phyloP scores from a whole-genome alignment of 1,140 invertebrate species.

The Himalopsyche phryganea region DNA sequence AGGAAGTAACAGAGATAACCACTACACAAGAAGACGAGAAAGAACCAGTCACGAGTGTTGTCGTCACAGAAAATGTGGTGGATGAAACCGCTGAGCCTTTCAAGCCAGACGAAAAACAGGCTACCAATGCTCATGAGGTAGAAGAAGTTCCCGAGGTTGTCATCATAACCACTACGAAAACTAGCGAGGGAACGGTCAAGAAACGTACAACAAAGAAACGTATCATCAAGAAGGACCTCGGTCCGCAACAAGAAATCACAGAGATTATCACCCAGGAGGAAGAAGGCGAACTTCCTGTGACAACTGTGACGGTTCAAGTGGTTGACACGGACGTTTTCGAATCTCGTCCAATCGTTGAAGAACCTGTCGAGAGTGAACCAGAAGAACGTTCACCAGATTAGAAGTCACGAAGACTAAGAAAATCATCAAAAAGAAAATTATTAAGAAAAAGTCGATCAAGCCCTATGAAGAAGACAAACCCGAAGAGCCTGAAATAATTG shows the following conservation, averaged over 20 bases:
- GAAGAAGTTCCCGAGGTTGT: constrained; percentile 42
- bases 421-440: too few relatives aligned
- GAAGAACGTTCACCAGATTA: constrained; percentile 16
- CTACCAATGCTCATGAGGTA: constrained; percentile 21
- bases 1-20: constrained; percentile 39
- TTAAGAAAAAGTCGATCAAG: too few relatives aligned
- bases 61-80: constrained; percentile 18
- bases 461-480: too few relatives aligned
- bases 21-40: constrained; percentile 37
- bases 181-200: constrained; percentile 34
- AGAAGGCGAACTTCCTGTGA: constrained; percentile 40
- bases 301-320: constrained; percentile 44
- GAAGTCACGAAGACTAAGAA: background rate
- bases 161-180: constrained; percentile 42
- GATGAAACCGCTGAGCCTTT: constrained; percentile 15
- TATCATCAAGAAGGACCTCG: constrained; percentile 39
- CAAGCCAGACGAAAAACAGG: constrained; percentile 4
- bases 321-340: constrained; percentile 41
- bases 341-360: constrained; percentile 28
- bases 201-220: constrained; percentile 35
- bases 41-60: constrained; percentile 27
- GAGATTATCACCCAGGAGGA: constrained; percentile 44
- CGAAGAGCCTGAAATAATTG: too few relatives aligned
- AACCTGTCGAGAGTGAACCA: constrained; percentile 28
- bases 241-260: constrained; percentile 39